These are phyloP conservation scores for Monodelphis domestica DNA, from an alignment of 2,797 vertebrate genomes.

Conservation along the genomic window DNA sequence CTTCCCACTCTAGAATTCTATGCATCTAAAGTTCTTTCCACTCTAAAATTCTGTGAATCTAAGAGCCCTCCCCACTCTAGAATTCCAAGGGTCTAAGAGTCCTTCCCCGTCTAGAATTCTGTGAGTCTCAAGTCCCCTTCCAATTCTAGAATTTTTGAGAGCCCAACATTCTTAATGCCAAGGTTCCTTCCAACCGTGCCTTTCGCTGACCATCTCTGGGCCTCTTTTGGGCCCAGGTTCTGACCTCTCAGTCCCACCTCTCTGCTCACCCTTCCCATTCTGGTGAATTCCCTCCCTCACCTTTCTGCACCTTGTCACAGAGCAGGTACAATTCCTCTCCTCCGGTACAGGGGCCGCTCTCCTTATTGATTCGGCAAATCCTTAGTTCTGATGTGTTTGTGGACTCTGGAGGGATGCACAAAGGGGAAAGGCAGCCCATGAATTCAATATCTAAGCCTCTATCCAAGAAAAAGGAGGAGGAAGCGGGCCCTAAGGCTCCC, in stretches of 20 bases:
- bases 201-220: not conserved
- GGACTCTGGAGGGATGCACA: slow-evolving; percentile 84
- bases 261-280: not conserved
- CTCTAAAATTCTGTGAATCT: too few relatives aligned
- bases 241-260: not conserved
- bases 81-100: too few relatives aligned
- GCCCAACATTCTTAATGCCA: too few relatives aligned
- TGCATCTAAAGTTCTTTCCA: too few relatives aligned
- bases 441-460: not conserved
- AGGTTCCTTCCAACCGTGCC: not conserved
- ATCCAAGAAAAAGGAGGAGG: not conserved
- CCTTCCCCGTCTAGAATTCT: too few relatives aligned
- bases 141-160: too few relatives aligned
- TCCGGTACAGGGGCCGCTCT: slow-evolving; percentile 88
- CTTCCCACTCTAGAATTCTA: too few relatives aligned
- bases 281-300: slow-evolving; percentile 75
- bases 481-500: too few relatives aligned
- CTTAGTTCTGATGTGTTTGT: slow-evolving; percentile 94
- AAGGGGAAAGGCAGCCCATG: not conserved
- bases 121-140: not conserved
- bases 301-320: slow-evolving; percentile 98
- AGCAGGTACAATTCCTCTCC: slow-evolving; percentile 94
- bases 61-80: too few relatives aligned
- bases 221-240: not conserved
- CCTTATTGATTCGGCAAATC: slow-evolving; percentile 91